Base-by-base conservation (phyloP, 2,113 vertebrate genomes). In the Crotalus helleri region DNA sequence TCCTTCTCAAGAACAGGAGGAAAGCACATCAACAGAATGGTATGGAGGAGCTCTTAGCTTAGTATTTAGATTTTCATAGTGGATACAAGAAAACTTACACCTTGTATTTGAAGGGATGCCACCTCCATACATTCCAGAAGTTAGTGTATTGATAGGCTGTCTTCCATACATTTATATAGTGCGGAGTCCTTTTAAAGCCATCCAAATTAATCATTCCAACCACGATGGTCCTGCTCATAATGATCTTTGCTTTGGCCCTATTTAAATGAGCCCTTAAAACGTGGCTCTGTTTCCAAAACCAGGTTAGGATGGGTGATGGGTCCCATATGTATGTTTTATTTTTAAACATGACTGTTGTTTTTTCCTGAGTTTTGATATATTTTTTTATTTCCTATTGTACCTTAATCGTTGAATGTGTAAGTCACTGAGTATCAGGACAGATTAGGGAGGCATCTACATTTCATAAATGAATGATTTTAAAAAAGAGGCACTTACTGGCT, bases 401-500 rank as follows among this genome's bases (percentile, higher is more conserved):
- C 74, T 81, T 81, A 44, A 81, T 21, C 1, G 3, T 9, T 81
- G 33, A 21, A 44, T 81, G 21, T 81, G 74, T 21, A 44, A 81
- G 6, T 81, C 15, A 19, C 17, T 44, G 6, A 81, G 33, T 44
- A 81, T 81, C 17, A 44, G 33, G 44, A 81, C 7, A 81, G 15
- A 81, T 44, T 81, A 81, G 33, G 74, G 74, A 81, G 74, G 3
- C 74, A 44, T 44, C 33, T 44, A 81, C 2, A 44, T 81, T 81
- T 81, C 19, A 81, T 81, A 81, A 81, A 81, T 39, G 17, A 21
- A 39, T 33, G 6, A 81, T 51, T 51, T 51, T 51, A 1, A 51
- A 51, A 51, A 88, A 94, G 94, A 26, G 81, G 93, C 94, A 98
- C 99, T 99, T 97, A 99, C 99, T 96, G 98, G 97, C 98, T 99